These are phyloP conservation scores for Panagrolaimus sp. DNA, from an alignment of 1,140 invertebrate genomes.

Conservation along the genomic window DNA sequence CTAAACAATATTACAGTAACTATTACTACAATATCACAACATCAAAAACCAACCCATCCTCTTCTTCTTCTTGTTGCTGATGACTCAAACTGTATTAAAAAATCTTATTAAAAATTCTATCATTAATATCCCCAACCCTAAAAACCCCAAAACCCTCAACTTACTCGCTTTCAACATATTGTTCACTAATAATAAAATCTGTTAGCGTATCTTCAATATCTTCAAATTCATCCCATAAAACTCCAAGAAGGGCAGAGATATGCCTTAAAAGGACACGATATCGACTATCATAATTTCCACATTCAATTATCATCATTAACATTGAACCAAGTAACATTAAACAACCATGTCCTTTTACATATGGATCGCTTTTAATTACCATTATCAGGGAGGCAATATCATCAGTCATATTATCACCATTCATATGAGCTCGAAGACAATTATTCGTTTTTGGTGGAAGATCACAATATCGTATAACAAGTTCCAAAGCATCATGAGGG, in stretches of 20 bases:
- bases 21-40: conserved; percentile 7
- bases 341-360: conserved; percentile 29
- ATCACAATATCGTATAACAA: conserved; percentile 42
- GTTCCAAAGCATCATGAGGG: conserved; percentile 43
- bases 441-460: conserved; percentile 49
- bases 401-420: conserved; percentile 16
- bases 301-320: conserved; percentile 35
- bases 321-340: conserved; percentile 37
- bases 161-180: conserved; percentile 56
- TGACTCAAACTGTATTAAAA: conserved; percentile 22
- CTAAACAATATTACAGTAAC: conserved; percentile 19
- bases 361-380: conserved; percentile 41
- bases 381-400: conserved; percentile 30
- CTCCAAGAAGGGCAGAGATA: conserved; percentile 59
- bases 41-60: conserved; percentile 16
- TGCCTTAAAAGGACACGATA: conserved; percentile 61
- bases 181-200: conserved; percentile 39
- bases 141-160: conserved; percentile 16
- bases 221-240: conserved; percentile 60
- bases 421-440: conserved; percentile 31
- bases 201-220: conserved; percentile 55
- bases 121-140: background rate
- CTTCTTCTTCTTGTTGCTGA: conserved; percentile 16
- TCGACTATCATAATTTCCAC: conserved; percentile 61
- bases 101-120: conserved; percentile 7